A percentile compares a stretch with the other conserved stretches of the same genome.
phyloP scores from a whole-genome alignment of 2,888 invertebrate genomes.

The Eupithecia exiguata region DNA sequence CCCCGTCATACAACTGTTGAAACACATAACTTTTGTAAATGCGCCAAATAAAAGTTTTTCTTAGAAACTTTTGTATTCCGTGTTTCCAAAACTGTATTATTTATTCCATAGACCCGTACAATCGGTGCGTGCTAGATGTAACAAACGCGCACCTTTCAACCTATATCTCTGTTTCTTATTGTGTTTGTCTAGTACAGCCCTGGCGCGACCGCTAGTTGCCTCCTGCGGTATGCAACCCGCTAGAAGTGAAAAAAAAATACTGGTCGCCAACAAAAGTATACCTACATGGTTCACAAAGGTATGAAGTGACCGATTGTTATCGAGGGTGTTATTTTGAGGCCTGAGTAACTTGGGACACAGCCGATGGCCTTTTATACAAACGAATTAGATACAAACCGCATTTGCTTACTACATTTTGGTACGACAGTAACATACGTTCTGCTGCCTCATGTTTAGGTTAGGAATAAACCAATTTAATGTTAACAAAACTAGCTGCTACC shows the following conservation, averaged over 20 bases:
- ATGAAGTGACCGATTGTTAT: background rate
- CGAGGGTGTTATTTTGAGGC: background rate
- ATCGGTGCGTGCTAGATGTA: background rate
- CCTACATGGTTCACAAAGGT: background rate
- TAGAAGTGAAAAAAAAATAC: background rate
- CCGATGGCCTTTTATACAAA: no score
- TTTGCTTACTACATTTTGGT: no score
- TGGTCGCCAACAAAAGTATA: background rate
- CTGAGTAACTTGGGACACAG: no score
- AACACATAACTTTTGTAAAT: background rate
- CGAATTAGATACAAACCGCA: no score
- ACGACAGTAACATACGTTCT: no score
- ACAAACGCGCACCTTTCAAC: background rate
- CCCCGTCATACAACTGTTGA: background rate
- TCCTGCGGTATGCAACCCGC: background rate
- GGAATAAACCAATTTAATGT: no score
- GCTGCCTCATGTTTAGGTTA: no score
- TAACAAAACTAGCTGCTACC: no score
- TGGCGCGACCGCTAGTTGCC: background rate
- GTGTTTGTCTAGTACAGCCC: background rate
- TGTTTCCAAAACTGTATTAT: background rate
- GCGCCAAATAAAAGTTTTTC: background rate
- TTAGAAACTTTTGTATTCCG: background rate
- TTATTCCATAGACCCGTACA: background rate
- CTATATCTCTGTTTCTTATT: background rate